These are phyloP conservation scores for Catamblyrhynchus diadema DNA, from an alignment of 2,797 vertebrate genomes.

Conservation along the genomic window DNA sequence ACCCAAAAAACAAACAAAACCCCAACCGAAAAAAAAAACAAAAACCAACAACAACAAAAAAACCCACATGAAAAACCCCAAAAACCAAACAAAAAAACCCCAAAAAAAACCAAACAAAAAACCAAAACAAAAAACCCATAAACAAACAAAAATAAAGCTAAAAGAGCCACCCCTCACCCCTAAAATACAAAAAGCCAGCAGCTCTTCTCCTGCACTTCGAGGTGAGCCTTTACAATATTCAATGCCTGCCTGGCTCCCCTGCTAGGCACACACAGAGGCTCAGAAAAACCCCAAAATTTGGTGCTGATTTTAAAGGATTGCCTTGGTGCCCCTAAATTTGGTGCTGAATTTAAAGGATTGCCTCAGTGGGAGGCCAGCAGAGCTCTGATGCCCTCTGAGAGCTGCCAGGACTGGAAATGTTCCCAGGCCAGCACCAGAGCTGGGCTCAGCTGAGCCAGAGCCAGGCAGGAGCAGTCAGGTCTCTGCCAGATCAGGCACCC, in stretches of 20 bases:
- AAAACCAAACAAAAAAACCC: too few species aligned
- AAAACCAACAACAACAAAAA: too few species aligned
- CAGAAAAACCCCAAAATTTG: background rate
- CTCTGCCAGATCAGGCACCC: rapidly evolving
- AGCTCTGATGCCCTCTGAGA: rapidly evolving
- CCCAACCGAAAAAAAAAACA: too few species aligned
- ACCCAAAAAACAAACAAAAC: too few species aligned
- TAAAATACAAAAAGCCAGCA: background rate
- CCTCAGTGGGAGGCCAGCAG: background rate
- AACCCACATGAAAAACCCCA: too few species aligned
- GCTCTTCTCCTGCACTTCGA: background rate
- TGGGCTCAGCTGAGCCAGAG: background rate
- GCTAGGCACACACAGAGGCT: background rate
- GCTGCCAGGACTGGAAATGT: background rate
- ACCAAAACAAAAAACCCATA: too few species aligned
- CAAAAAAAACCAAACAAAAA: too few species aligned
- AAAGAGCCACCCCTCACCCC: rapidly evolving
- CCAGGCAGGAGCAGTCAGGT: rapidly evolving
- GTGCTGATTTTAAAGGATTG: background rate
- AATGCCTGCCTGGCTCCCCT: too few species aligned
- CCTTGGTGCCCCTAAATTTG: background rate
- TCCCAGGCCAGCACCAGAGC: background rate
- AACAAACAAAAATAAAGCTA: background rate
- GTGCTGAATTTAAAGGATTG: background rate
- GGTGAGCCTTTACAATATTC: background rate